Conservation (phyloP, 2,888 invertebrate genomes). For the Rhingia rostrata region DNA sequence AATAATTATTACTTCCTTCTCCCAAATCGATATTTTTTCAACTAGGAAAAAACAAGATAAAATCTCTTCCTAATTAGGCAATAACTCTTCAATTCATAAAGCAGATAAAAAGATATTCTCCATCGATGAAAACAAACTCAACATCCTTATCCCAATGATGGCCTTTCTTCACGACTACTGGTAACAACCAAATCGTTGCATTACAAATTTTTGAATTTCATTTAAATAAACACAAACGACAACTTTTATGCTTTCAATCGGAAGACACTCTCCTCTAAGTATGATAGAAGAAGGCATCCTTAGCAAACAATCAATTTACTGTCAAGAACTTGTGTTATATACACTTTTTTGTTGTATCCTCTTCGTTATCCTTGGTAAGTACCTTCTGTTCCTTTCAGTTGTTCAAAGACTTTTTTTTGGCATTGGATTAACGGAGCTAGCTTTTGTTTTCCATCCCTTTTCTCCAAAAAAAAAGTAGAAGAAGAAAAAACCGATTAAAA, state of each 20-base stretch:
- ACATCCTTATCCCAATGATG: constrained; percentile 27
- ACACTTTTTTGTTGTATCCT: neutral
- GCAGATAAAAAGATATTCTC: constrained; percentile 15
- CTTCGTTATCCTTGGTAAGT: constrained; percentile 56
- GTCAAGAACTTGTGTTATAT: constrained; percentile 66
- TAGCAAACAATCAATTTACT: constrained; percentile 74
- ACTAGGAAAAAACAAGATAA: too few species aligned
- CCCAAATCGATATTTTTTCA: too few species aligned
- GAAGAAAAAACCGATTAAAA: constrained; percentile 35
- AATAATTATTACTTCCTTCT: too few species aligned
- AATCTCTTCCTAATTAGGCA: constrained; percentile 47
- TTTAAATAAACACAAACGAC: constrained; percentile 69
- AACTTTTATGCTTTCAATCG: constrained; percentile 65
- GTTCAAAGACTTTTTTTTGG: constrained; percentile 39
- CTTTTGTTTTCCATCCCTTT: constrained; percentile 34
- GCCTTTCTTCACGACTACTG: constrained; percentile 6
- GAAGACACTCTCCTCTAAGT: constrained; percentile 42
- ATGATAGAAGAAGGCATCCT: constrained; percentile 54
- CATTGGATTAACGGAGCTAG: constrained; percentile 56
- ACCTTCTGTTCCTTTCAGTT: constrained; percentile 66
- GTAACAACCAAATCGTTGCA: constrained; percentile 45
- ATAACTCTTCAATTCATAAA: constrained; percentile 8
- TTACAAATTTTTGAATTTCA: constrained; percentile 67
- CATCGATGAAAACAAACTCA: constrained; percentile 1
- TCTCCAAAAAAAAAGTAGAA: neutral